Percentiles rank a stretch among this genome's conserved stretches.
Evolutionary conservation across 1,140 invertebrate species (phyloP).

Genomic region (Conus betulinus): DNA sequence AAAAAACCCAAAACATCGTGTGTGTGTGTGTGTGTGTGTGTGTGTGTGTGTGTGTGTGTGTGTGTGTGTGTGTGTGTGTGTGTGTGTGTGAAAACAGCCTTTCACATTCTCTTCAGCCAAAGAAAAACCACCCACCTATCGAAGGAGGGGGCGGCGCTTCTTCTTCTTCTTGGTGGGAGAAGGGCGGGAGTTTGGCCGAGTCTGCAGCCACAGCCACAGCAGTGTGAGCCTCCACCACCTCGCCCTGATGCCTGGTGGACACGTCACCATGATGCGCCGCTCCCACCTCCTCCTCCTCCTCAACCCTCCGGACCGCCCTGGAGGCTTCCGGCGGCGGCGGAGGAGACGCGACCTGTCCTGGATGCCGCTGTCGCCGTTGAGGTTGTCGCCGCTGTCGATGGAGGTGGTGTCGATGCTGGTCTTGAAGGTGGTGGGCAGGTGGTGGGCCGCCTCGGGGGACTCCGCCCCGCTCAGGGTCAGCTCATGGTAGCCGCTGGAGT

Average conservation of each 20-base stretch:
- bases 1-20: no score
- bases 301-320: background rate
- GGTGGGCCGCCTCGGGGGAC: constrained; percentile 59
- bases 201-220: background rate
- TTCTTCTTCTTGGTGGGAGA: constrained; percentile 61
- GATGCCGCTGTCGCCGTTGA: constrained; percentile 61
- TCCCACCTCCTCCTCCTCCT: background rate
- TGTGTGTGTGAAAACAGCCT: no score
- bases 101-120: no score
- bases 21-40: no score
- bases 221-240: background rate
- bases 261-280: no score
- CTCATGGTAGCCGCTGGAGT: constrained; percentile 87
- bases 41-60: no score
- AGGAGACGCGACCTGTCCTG: constrained; percentile 51
- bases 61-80: no score
- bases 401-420: constrained; percentile 63
- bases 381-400: constrained; percentile 62
- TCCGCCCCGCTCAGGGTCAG: constrained; percentile 82
- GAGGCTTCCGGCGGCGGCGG: background rate
- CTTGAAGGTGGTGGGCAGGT: constrained; percentile 48
- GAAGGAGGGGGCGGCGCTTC: constrained; percentile 64
- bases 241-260: no score
- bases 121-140: background rate
- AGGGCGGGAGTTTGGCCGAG: constrained; percentile 15